phyloP scores from a whole-genome alignment of 2,797 vertebrate genomes.

The Sebastes aleutianus region DNA sequence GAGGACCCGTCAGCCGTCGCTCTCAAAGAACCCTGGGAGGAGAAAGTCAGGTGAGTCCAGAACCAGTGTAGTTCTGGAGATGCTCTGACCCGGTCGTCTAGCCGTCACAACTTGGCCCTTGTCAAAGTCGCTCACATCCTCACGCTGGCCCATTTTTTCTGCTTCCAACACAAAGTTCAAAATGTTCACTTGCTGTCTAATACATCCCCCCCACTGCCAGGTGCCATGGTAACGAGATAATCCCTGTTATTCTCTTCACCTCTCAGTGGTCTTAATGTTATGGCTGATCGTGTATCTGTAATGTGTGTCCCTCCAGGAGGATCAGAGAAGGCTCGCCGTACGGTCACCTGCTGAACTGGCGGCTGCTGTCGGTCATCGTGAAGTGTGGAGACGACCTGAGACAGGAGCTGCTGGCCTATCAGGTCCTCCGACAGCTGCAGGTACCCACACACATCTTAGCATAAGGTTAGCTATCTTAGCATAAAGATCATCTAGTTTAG shows the following conservation, averaged over 20 bases:
- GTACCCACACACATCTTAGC: constrained; percentile 60
- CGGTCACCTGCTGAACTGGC: constrained; percentile 92
- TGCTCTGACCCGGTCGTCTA: too few species aligned
- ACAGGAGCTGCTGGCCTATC: constrained; percentile 94
- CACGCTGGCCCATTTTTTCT: too few species aligned
- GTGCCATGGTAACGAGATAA: too few species aligned
- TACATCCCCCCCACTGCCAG: too few species aligned
- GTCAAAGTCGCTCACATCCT: too few species aligned
- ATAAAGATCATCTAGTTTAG: neutral
- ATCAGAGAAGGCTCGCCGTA: constrained; percentile 94
- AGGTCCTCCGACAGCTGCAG: constrained; percentile 95
- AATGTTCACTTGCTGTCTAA: too few species aligned
- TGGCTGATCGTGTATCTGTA: too few species aligned
- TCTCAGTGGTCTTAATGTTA: too few species aligned
- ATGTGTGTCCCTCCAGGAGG: constrained; percentile 75
- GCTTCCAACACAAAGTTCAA: too few species aligned
- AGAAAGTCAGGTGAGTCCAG: constrained; percentile 87
- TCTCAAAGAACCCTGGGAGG: constrained; percentile 96
- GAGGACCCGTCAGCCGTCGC: constrained; percentile 95
- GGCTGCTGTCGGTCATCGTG: constrained; percentile 94
- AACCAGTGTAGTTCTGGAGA: too few species aligned
- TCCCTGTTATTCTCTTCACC: too few species aligned
- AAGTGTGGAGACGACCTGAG: constrained; percentile 96
- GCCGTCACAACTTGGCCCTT: rapidly evolving
- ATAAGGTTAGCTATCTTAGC: neutral